Conservation (phyloP, 2,888 invertebrate species). For the Dimorphilus gyrociliatus region DNA sequence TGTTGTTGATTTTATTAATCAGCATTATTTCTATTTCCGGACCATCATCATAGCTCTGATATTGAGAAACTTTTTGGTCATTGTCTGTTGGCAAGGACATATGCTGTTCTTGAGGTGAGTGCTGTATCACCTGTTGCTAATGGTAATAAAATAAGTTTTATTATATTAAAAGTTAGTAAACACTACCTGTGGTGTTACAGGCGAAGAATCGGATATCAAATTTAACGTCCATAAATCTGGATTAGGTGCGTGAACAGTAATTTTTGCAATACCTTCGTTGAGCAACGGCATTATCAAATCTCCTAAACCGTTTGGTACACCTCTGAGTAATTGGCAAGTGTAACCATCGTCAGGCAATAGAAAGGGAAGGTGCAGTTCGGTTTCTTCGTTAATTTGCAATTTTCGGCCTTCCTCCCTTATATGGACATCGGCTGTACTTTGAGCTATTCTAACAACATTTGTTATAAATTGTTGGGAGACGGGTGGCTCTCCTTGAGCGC, state of each 20-base stretch:
- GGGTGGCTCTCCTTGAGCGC: conserved; percentile 46
- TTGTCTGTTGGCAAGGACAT: too few relatives aligned
- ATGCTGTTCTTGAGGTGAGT: too few relatives aligned
- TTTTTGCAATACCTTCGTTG: too few relatives aligned
- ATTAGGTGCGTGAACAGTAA: too few relatives aligned
- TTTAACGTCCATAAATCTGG: too few relatives aligned
- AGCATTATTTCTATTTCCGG: conserved; percentile 69
- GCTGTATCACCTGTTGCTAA: too few relatives aligned
- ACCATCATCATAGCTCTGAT: too few relatives aligned
- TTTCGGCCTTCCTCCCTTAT: conserved; percentile 57
- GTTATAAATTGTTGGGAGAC: conserved; percentile 46
- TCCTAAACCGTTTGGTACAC: conserved; percentile 55
- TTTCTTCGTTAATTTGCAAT: conserved; percentile 71
- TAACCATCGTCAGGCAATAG: conserved; percentile 92
- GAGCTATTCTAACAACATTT: conserved; percentile 31
- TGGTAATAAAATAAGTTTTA: too few relatives aligned
- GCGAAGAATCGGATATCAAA: too few relatives aligned
- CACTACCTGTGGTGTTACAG: too few relatives aligned
- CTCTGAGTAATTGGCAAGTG: conserved; percentile 84
- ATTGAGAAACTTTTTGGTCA: too few relatives aligned
- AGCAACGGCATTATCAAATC: conserved; percentile 34
- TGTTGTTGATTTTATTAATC: conserved; percentile 79
- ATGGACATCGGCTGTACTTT: conserved; percentile 48
- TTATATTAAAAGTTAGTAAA: too few relatives aligned
- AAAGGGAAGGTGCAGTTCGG: conserved; percentile 66